These are phyloP conservation scores for Poeciliopsis infans DNA, from an alignment of 2,797 vertebrate genomes.

Conservation along the genomic window DNA sequence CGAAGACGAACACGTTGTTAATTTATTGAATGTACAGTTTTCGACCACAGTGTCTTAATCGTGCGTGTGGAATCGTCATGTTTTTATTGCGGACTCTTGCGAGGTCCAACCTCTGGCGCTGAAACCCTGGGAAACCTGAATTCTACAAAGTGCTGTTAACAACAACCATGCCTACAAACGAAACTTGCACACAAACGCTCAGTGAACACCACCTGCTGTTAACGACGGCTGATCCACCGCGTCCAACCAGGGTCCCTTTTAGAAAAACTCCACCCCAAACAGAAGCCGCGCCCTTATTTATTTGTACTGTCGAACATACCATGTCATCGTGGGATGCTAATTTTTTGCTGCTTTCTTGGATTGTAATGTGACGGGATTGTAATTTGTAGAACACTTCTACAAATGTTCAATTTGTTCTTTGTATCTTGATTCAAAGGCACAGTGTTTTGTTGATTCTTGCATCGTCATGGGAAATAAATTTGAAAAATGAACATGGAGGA, in stretches of 20 bases:
- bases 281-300: constrained; percentile 60
- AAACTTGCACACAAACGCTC: constrained; percentile 47
- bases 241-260: constrained; percentile 53
- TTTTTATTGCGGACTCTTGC: constrained; percentile 59
- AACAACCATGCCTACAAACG: constrained; percentile 71
- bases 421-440: constrained; percentile 54
- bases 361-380: constrained; percentile 71
- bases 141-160: constrained; percentile 75
- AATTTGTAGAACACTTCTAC: constrained; percentile 57
- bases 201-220: constrained; percentile 63
- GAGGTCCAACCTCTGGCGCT: constrained; percentile 51
- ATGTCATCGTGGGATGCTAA: constrained; percentile 46
- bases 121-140: constrained; percentile 58
- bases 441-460: constrained; percentile 41
- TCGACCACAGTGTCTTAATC: constrained; percentile 66
- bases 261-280: constrained; percentile 39
- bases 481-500: constrained; percentile 58
- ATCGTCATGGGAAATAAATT: constrained; percentile 53
- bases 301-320: constrained; percentile 59
- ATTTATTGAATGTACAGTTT: constrained; percentile 81
- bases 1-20: constrained; percentile 62
- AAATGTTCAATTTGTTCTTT: constrained; percentile 38
- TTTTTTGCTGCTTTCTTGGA: constrained; percentile 63
- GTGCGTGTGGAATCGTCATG: constrained; percentile 39
- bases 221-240: constrained; percentile 41